A percentile compares a stretch with the other conserved stretches of the same genome.
These are phyloP conservation scores for Rhizoglyphus robini DNA, from an alignment of 1,140 invertebrate species.

Conservation along the genomic window DNA sequence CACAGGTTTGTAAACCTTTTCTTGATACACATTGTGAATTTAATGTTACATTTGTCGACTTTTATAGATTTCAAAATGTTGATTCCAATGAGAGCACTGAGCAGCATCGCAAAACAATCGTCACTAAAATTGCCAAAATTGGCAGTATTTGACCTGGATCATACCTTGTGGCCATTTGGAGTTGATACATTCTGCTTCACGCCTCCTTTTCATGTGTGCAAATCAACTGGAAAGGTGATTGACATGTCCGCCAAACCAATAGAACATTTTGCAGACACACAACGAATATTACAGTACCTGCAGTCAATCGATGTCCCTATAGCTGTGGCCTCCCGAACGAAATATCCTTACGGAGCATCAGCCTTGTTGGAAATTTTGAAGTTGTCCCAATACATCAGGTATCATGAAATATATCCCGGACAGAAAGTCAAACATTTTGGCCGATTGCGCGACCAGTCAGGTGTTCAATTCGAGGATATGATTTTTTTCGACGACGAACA, in stretches of 20 bases:
- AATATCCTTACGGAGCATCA: conserved; percentile 48
- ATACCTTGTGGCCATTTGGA: conserved; percentile 24
- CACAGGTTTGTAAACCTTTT: too few relatives aligned
- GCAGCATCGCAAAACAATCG: neutral
- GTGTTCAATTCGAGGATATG: conserved; percentile 42
- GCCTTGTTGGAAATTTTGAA: conserved; percentile 50
- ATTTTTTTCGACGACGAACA: conserved; percentile 54
- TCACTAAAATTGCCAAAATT: conserved; percentile 6
- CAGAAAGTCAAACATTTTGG: conserved; percentile 52
- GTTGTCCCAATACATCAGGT: conserved; percentile 54
- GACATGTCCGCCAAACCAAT: conserved; percentile 16
- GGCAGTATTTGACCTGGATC: conserved; percentile 21
- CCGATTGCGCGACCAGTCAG: conserved; percentile 45
- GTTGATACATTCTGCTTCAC: conserved; percentile 17
- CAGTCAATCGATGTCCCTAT: neutral
- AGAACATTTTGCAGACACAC: conserved; percentile 7
- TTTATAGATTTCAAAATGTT: too few relatives aligned
- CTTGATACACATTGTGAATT: too few relatives aligned
- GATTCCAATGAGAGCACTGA: neutral
- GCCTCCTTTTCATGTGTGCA: conserved; percentile 17
- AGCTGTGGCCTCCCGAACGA: conserved; percentile 37
- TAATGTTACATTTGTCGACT: too few relatives aligned
- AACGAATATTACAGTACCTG: conserved; percentile 4
- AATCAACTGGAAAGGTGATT: conserved; percentile 8
- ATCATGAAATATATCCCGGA: conserved; percentile 60